Evolutionary conservation across 2,888 invertebrate species (phyloP).

Genomic region (Apantesis nais): DNA sequence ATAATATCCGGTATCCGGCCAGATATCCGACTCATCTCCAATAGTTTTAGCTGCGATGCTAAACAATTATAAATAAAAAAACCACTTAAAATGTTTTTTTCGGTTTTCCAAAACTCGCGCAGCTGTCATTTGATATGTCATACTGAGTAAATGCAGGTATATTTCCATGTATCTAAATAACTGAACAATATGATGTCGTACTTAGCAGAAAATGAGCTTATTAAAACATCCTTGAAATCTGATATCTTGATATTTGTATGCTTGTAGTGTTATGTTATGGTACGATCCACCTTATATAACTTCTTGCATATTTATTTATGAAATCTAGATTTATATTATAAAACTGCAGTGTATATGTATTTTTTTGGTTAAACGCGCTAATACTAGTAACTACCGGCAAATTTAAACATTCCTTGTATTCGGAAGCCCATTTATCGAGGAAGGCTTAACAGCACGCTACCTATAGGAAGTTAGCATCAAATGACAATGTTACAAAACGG

Average conservation of each 20-base stretch:
- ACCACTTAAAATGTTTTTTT: not conserved
- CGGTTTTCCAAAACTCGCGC: too few relatives aligned
- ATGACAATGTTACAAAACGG: too few relatives aligned
- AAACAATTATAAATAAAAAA: not conserved
- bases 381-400: too few relatives aligned
- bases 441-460: too few relatives aligned
- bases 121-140: slow-evolving; percentile 2
- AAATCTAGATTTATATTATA: too few relatives aligned
- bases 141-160: not conserved
- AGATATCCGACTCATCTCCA: too few relatives aligned
- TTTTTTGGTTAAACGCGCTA: too few relatives aligned
- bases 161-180: not conserved
- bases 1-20: not conserved
- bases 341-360: too few relatives aligned
- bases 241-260: not conserved
- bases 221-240: not conserved
- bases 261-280: not conserved
- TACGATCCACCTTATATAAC: not conserved
- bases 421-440: too few relatives aligned
- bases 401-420: too few relatives aligned
- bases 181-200: not conserved
- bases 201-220: not conserved
- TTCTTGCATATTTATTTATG: not conserved
- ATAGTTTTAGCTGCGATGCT: not conserved
- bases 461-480: too few relatives aligned